Conservation (phyloP, 2,113 vertebrate genomes). For the Cochlearius cochlearius region DNA sequence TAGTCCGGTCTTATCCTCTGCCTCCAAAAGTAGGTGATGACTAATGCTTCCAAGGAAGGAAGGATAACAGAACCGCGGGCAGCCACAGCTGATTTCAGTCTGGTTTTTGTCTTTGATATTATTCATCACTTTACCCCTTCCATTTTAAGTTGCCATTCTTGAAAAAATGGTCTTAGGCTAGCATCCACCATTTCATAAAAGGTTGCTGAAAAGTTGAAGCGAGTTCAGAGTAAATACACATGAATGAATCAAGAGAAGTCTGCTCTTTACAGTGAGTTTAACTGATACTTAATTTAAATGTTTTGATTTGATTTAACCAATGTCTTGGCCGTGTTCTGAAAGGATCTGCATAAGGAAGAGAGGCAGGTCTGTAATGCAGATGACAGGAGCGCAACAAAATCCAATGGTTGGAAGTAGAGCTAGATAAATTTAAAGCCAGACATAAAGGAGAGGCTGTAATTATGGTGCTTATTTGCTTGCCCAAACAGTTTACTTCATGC, state of each 20-base stretch:
- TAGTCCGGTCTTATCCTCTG: conserved; percentile 9
- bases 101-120: conserved; percentile 14
- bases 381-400: not conserved
- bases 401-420: not conserved
- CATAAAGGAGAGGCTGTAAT: not conserved
- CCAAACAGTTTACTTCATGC: not conserved
- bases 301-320: not conserved
- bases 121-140: conserved; percentile 12
- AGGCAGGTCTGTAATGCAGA: not conserved
- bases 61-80: not conserved
- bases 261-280: not conserved
- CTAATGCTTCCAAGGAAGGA: conserved; percentile 47
- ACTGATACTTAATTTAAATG: conserved; percentile 2
- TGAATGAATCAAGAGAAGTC: not conserved
- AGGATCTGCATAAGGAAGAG: not conserved
- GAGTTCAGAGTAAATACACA: not conserved
- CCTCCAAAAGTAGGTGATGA: conserved; percentile 37
- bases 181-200: not conserved
- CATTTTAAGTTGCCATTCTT: conserved; percentile 13
- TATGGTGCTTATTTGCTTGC: not conserved
- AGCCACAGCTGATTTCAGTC: conserved; percentile 12
- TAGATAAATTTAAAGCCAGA: not conserved
- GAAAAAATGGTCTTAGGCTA: not conserved
- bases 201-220: not conserved
- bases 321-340: not conserved